Percentiles rank a stretch among this genome's conserved stretches.
Evolutionary conservation across 2,888 invertebrate species (phyloP).

Genomic region (Coleophora deauratella): DNA sequence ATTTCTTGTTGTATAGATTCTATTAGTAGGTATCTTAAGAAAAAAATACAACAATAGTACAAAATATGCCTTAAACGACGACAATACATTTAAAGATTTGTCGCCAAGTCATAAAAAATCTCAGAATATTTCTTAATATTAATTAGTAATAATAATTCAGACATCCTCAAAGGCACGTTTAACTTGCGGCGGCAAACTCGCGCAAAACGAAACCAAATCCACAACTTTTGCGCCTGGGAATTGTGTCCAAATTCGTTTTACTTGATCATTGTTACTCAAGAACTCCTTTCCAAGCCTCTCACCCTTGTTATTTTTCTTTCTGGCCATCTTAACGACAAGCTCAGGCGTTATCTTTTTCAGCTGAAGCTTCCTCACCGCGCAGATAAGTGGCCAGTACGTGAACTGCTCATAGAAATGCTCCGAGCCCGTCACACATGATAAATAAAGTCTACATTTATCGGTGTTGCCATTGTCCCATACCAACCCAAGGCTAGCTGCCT

Average conservation of each 20-base stretch:
- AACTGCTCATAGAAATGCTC: slow-evolving; percentile 42
- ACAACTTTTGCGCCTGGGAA: slow-evolving; percentile 20
- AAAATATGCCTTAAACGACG: too few relatives aligned
- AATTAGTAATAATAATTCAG: not conserved
- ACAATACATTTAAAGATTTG: too few relatives aligned
- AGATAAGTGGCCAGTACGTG: slow-evolving; percentile 35
- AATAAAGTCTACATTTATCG: slow-evolving; percentile 28
- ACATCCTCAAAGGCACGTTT: slow-evolving; percentile 15
- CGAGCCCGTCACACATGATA: slow-evolving; percentile 37
- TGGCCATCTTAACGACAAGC: slow-evolving; percentile 35
- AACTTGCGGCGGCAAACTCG: slow-evolving; percentile 16
- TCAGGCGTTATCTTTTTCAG: slow-evolving; percentile 34
- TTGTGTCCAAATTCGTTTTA: slow-evolving; percentile 25
- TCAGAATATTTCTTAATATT: too few relatives aligned
- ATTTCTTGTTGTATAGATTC: too few relatives aligned
- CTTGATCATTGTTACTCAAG: slow-evolving; percentile 19
- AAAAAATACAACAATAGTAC: too few relatives aligned
- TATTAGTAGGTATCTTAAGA: too few relatives aligned
- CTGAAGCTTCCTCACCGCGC: slow-evolving; percentile 36
- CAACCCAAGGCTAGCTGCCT: slow-evolving; percentile 31
- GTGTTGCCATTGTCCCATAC: slow-evolving; percentile 30
- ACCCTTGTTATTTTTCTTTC: slow-evolving; percentile 33
- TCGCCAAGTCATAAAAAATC: too few relatives aligned
- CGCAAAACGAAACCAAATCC: too few relatives aligned
- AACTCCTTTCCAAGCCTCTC: slow-evolving; percentile 27